A percentile compares a stretch with the other conserved stretches of the same genome.
Evolutionary conservation across 2,888 invertebrate genomes (phyloP).

Genomic region (Megaustenia siamemsis): DNA sequence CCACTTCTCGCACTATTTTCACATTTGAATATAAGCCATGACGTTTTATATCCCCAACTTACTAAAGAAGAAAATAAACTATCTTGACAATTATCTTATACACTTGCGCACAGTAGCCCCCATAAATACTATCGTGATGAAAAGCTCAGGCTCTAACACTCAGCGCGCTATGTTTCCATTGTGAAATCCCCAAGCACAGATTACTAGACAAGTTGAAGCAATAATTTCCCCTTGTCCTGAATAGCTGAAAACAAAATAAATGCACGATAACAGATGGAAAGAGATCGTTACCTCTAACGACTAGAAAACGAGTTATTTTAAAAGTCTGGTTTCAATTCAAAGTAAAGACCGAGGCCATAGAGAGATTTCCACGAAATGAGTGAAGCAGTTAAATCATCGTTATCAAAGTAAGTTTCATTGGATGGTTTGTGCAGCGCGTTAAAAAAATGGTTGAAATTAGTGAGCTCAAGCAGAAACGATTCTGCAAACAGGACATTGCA

Average conservation of each 20-base stretch:
- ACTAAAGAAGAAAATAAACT: too few relatives aligned
- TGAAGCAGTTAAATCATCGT: constrained; percentile 16
- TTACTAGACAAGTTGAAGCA: not conserved
- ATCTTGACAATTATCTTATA: too few relatives aligned
- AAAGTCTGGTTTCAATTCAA: constrained; percentile 16
- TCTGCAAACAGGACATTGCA: not conserved
- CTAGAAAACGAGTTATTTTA: constrained; percentile 6
- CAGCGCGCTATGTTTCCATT: not conserved
- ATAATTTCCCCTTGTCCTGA: not conserved
- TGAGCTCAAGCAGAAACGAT: not conserved
- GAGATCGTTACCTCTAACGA: constrained; percentile 15
- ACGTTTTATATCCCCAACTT: too few relatives aligned
- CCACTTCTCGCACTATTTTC: too few relatives aligned
- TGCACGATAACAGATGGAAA: constrained; percentile 11
- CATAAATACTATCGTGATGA: too few relatives aligned
- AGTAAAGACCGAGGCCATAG: not conserved
- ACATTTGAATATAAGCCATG: too few relatives aligned
- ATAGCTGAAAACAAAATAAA: not conserved
- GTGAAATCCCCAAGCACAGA: not conserved
- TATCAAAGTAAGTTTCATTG: not conserved
- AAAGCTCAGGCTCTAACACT: not conserved
- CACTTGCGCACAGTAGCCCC: too few relatives aligned
- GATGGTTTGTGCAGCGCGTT: constrained; percentile 16
- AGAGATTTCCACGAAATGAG: not conserved
- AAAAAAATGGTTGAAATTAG: constrained; percentile 10